Percentiles rank a stretch among this genome's conserved stretches.
Evolutionary conservation across 2,113 vertebrate genomes (phyloP).

Genomic region (Zonotrichia leucophrys): DNA sequence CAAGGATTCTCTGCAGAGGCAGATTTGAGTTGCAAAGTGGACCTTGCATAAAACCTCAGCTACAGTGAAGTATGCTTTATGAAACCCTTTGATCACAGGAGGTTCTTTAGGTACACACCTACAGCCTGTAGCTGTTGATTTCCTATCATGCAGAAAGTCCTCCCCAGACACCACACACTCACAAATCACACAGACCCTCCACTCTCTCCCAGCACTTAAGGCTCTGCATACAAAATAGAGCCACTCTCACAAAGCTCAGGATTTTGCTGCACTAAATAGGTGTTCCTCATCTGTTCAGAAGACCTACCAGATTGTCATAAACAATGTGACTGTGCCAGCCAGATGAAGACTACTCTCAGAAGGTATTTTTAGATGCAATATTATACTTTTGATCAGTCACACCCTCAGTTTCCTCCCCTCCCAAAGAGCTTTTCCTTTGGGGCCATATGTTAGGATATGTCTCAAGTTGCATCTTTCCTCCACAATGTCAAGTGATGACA

Average conservation of each 20-base stretch:
- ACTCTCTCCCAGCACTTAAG: neutral
- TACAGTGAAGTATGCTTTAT: neutral
- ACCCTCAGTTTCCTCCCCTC: neutral
- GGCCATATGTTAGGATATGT: neutral
- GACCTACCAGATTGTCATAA: slow-evolving; percentile 1
- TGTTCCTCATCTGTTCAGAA: neutral
- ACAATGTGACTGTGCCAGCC: neutral
- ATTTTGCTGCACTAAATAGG: neutral
- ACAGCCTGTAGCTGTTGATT: neutral
- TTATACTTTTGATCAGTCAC: neutral
- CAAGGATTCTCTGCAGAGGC: neutral
- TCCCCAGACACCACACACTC: neutral
- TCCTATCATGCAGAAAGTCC: neutral
- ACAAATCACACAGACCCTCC: no score
- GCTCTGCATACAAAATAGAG: neutral
- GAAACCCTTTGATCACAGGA: neutral
- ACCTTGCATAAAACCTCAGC: neutral
- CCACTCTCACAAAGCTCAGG: neutral
- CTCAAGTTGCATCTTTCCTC: neutral
- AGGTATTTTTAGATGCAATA: neutral
- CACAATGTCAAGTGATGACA: slow-evolving; percentile 1
- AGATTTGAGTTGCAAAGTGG: neutral
- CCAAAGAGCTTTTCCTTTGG: neutral
- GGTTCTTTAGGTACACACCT: neutral
- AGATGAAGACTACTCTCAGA: neutral